Percentiles rank a stretch among this genome's conserved stretches.
These are phyloP conservation scores for Asarcornis scutulata DNA, from an alignment of 2,113 vertebrate species.

Conservation along the genomic window DNA sequence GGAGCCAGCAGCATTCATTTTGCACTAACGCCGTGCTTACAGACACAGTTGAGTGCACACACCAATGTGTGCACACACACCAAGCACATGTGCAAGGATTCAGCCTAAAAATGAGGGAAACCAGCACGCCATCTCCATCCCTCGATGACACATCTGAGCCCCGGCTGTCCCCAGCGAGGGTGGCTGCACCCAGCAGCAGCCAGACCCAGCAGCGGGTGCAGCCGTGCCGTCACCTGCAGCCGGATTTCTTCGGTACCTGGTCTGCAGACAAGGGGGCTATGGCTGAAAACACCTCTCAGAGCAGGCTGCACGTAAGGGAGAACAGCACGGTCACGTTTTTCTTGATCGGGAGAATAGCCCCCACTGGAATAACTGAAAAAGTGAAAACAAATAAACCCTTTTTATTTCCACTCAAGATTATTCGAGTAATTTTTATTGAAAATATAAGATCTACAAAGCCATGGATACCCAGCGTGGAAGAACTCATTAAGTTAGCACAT, in stretches of 20 bases:
- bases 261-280: neutral
- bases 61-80: rapidly evolving
- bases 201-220: too few relatives aligned
- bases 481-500: conserved; percentile 76
- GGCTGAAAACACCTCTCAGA: neutral
- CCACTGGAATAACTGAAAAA: conserved; percentile 40
- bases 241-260: too few relatives aligned
- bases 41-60: rapidly evolving
- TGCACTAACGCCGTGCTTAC: neutral
- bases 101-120: neutral
- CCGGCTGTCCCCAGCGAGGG: too few relatives aligned
- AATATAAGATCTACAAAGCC: conserved; percentile 78
- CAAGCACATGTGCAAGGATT: neutral
- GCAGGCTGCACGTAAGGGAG: neutral
- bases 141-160: neutral
- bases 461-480: conserved; percentile 74
- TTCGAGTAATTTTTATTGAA: conserved; percentile 77
- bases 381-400: conserved; percentile 62
- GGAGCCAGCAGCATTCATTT: neutral
- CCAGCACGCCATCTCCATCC: neutral
- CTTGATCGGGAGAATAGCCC: neutral
- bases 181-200: too few relatives aligned
- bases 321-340: neutral
- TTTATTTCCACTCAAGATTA: conserved; percentile 71
- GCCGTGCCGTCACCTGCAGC: too few relatives aligned